Evolutionary conservation across 2,797 vertebrate species (phyloP).

Genomic region (Gymnoscopelus braueri): DNA sequence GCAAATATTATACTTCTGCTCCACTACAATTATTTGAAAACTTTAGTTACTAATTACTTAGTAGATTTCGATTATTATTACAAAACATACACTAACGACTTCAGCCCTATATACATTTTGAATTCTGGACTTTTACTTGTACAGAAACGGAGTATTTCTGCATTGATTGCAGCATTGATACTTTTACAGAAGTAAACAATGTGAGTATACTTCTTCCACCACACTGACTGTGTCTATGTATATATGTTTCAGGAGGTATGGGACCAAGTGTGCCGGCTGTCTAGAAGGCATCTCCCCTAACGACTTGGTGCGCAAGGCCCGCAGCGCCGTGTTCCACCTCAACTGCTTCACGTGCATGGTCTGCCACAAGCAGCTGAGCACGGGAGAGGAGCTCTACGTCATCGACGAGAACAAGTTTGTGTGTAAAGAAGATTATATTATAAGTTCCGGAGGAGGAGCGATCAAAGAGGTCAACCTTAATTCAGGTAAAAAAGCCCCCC

Average conservation of each 20-base stretch:
- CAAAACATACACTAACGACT: no score
- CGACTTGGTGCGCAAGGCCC: conserved; percentile 93
- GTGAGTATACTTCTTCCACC: no score
- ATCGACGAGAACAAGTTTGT: conserved; percentile 98
- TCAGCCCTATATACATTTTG: no score
- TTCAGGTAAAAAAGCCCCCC: conserved; percentile 83
- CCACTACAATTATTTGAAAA: no score
- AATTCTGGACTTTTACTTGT: no score
- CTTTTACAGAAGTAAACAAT: no score
- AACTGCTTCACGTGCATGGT: conserved; percentile 99
- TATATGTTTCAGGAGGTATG: conserved; percentile 85
- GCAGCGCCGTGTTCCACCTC: conserved; percentile 95
- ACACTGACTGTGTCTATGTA: no score
- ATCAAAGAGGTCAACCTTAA: conserved; percentile 93
- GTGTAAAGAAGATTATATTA: conserved; percentile 94
- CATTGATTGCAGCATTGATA: no score
- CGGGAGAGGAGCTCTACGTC: conserved; percentile 96
- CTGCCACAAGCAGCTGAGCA: conserved; percentile 97
- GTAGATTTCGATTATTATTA: no score
- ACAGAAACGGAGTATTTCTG: no score
- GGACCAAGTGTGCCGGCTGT: conserved; percentile 95
- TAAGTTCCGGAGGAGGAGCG: conserved; percentile 85
- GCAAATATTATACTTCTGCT: no score
- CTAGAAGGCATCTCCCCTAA: conserved; percentile 95
- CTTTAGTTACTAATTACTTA: no score